Evolutionary conservation across 2,113 vertebrate genomes (phyloP).

Genomic region (Xenopus borealis): DNA sequence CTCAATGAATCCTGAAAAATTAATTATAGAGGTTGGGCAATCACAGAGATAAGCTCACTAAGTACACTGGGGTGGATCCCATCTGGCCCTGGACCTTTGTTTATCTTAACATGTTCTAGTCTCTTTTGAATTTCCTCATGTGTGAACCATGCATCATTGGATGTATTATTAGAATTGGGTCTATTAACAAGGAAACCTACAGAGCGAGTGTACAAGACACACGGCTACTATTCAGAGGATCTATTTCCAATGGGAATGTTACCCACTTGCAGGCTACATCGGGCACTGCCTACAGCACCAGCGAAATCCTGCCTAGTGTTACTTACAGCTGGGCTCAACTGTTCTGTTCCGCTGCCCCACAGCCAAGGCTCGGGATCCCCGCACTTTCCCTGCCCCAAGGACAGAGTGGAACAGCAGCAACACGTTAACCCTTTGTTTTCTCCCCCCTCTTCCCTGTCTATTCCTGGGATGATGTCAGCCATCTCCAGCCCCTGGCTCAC

Average conservation of each 20-base stretch:
- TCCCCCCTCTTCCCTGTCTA: slow-evolving; percentile 29
- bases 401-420: slow-evolving; percentile 50
- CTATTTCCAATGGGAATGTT: slow-evolving; percentile 19
- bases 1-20: too few species aligned
- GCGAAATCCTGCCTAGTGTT: slow-evolving; percentile 7
- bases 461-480: slow-evolving; percentile 95
- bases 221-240: not conserved
- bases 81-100: too few species aligned
- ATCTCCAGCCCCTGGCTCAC: slow-evolving; percentile 98
- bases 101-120: too few species aligned
- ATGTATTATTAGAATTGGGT: too few species aligned
- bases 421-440: not conserved
- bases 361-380: not conserved
- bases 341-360: not conserved
- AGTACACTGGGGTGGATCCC: too few species aligned
- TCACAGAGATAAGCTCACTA: too few species aligned
- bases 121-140: too few species aligned
- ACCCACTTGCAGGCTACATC: not conserved
- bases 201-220: not conserved
- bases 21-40: too few species aligned
- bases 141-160: too few species aligned
- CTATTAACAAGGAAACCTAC: too few species aligned
- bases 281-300: not conserved
- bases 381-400: not conserved
- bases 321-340: slow-evolving; percentile 9